Percentiles rank a stretch among this genome's conserved stretches.
These are phyloP conservation scores for Drosophila willistoni DNA, from an alignment of 1,140 invertebrate genomes.

Conservation along the genomic window DNA sequence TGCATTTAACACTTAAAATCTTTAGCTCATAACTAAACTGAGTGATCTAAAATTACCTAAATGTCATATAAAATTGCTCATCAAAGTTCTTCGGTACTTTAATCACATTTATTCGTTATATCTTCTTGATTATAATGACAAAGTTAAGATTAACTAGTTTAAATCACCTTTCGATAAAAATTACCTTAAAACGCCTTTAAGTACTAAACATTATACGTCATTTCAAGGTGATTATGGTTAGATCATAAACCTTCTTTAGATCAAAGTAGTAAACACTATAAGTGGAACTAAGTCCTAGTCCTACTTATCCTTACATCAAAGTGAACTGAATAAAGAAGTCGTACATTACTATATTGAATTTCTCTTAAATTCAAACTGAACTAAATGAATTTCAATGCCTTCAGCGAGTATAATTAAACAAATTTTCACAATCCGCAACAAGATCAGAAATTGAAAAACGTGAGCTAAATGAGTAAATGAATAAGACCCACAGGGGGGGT, in stretches of 20 bases:
- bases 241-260: too few species aligned
- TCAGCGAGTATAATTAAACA: conserved; percentile 70
- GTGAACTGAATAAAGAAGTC: conserved; percentile 11
- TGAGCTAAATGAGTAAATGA: conserved; percentile 43
- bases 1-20: background rate
- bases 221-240: too few species aligned
- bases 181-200: too few species aligned
- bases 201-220: too few species aligned
- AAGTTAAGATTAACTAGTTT: too few species aligned
- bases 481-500: background rate
- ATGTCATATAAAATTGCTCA: background rate
- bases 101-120: too few species aligned
- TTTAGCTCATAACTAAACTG: background rate
- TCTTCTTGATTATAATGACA: too few species aligned
- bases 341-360: background rate
- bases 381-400: conserved; percentile 15
- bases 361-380: background rate
- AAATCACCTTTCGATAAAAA: too few species aligned
- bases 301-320: too few species aligned
- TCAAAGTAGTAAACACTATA: too few species aligned
- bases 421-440: conserved; percentile 46
- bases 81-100: background rate
- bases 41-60: background rate
- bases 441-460: conserved; percentile 73
- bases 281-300: too few species aligned